A percentile compares a stretch with the other conserved stretches of the same genome.
phyloP scores from a whole-genome alignment of 2,797 vertebrate genomes.

The Melanotaenia pygmaea region DNA sequence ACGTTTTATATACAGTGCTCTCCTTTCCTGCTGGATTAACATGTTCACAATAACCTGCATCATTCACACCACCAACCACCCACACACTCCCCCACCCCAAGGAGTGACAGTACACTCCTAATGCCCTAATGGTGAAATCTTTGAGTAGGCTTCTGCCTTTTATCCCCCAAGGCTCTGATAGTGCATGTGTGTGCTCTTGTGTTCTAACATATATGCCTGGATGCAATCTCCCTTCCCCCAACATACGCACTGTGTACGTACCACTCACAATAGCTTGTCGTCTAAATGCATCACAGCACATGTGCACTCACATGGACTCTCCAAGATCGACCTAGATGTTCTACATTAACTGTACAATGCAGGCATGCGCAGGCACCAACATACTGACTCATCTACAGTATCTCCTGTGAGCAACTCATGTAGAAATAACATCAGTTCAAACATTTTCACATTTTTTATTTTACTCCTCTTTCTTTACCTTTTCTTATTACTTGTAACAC shows the following conservation, averaged over 20 bases:
- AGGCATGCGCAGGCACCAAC: slow-evolving; percentile 39
- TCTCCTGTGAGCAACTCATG: slow-evolving; percentile 47
- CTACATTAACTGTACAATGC: slow-evolving; percentile 58
- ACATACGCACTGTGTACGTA: slow-evolving; percentile 63
- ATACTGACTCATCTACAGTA: slow-evolving; percentile 60
- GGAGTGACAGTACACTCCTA: slow-evolving; percentile 63
- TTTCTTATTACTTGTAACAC: slow-evolving; percentile 19
- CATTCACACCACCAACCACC: slow-evolving; percentile 45
- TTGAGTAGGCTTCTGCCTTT: slow-evolving; percentile 71
- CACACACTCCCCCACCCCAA: slow-evolving; percentile 50
- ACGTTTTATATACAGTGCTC: slow-evolving; percentile 17
- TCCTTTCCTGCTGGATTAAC: slow-evolving; percentile 51
- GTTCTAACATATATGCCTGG: slow-evolving; percentile 47
- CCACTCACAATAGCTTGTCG: slow-evolving; percentile 63
- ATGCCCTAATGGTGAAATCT: slow-evolving; percentile 78
- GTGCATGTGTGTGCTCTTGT: slow-evolving; percentile 34
- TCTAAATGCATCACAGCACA: slow-evolving; percentile 67
- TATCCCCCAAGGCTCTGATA: slow-evolving; percentile 64
- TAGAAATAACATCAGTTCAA: slow-evolving; percentile 41
- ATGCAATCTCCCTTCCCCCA: slow-evolving; percentile 50
- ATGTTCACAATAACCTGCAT: slow-evolving; percentile 75
- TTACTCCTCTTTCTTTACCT: slow-evolving; percentile 34
- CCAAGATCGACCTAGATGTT: slow-evolving; percentile 76
- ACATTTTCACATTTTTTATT: slow-evolving; percentile 25
- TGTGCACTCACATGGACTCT: slow-evolving; percentile 72